These are phyloP conservation scores for Pseudococcus longispinus DNA, from an alignment of 2,888 invertebrate genomes.

Conservation along the genomic window DNA sequence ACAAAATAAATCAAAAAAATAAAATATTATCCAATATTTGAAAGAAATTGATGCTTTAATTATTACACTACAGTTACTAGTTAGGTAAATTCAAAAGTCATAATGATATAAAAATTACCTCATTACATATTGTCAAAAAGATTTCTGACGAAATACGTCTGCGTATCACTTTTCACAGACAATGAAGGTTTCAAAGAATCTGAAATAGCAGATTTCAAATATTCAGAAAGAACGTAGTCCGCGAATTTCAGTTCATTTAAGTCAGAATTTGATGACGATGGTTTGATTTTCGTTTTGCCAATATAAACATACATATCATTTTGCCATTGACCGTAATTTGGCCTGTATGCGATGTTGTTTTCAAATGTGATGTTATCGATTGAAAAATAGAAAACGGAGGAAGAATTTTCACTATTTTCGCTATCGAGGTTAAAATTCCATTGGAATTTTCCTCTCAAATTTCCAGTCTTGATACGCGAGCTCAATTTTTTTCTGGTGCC, in stretches of 20 bases:
- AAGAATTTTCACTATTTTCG: background rate
- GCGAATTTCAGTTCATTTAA: background rate
- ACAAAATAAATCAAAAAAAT: no score
- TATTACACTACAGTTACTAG: no score
- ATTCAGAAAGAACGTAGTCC: background rate
- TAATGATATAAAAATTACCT: no score
- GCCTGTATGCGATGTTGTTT: background rate
- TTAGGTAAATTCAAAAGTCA: no score
- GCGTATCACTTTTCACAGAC: background rate
- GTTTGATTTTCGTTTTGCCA: background rate
- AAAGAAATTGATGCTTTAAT: no score
- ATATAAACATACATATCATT: background rate
- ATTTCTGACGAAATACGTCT: background rate
- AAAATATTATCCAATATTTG: no score
- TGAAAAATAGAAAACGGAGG: background rate
- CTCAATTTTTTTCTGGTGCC: background rate
- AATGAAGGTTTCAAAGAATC: background rate
- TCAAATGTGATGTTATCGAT: background rate
- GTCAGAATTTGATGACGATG: background rate
- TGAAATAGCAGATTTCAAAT: background rate
- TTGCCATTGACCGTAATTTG: background rate
- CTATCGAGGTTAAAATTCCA: background rate
- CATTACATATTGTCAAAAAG: background rate
- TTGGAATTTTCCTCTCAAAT: background rate
- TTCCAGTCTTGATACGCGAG: background rate